A percentile compares a stretch with the other conserved stretches of the same genome.
phyloP scores from a whole-genome alignment of 2,797 vertebrate species.

The Sebastes kiyomatsui region DNA sequence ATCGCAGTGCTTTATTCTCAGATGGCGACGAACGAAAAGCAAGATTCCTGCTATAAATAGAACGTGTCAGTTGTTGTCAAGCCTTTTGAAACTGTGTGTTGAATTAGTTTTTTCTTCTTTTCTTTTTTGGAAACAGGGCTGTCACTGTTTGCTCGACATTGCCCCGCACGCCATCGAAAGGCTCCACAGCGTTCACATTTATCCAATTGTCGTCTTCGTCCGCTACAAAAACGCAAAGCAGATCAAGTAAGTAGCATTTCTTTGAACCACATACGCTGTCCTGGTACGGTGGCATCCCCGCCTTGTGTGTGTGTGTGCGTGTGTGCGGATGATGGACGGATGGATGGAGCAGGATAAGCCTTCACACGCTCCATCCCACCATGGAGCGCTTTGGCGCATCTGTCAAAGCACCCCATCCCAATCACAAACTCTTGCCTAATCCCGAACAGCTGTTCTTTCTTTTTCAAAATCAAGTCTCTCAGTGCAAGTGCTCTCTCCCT shows the following conservation, averaged over 20 bases:
- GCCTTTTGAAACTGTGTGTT: not conserved
- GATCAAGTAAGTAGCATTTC: slow-evolving; percentile 90
- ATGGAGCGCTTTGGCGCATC: slow-evolving; percentile 24
- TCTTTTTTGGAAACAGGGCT: slow-evolving; percentile 82
- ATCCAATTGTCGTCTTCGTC: slow-evolving; percentile 96
- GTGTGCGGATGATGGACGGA: not conserved
- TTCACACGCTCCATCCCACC: slow-evolving; percentile 33
- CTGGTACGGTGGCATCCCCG: not conserved
- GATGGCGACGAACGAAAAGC: not conserved
- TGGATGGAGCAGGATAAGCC: slow-evolving; percentile 40
- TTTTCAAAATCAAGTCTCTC: slow-evolving; percentile 17
- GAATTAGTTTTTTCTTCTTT: not conserved
- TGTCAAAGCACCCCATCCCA: slow-evolving; percentile 12
- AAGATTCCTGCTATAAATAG: not conserved
- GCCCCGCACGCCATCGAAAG: slow-evolving; percentile 96
- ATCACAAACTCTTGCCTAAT: slow-evolving; percentile 46
- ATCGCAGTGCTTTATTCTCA: not conserved
- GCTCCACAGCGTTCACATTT: slow-evolving; percentile 96
- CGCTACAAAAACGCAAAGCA: slow-evolving; percentile 99
- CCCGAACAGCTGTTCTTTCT: slow-evolving; percentile 43
- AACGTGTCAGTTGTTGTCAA: not conserved
- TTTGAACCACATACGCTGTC: not conserved
- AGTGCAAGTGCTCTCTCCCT: not conserved
- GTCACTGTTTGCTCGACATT: slow-evolving; percentile 96
- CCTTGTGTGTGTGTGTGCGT: not conserved